Percentiles rank a stretch among this genome's conserved stretches.
Conservation (phyloP, 2,113 vertebrate species). For the Ictalurus furcatus region DNA sequence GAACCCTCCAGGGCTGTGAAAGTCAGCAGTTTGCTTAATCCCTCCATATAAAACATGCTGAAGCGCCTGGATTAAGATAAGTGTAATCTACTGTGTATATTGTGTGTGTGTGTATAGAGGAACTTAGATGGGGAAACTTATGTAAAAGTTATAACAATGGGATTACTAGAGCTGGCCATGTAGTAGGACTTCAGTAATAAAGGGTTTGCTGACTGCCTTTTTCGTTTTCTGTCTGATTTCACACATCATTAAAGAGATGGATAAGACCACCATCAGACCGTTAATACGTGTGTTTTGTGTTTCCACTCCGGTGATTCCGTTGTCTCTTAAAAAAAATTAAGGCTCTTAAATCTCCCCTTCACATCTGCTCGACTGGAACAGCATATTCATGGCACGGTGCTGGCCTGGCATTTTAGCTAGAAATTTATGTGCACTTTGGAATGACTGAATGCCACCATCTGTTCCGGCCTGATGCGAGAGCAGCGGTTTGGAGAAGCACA, state of each 20-base stretch:
- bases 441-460: constrained; percentile 47
- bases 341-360: constrained; percentile 13
- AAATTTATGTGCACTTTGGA: constrained; percentile 30
- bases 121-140: constrained; percentile 23
- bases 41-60: constrained; percentile 28
- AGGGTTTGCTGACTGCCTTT: constrained; percentile 17
- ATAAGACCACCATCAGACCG: constrained; percentile 4
- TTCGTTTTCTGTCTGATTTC: constrained; percentile 40
- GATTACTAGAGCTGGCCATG: constrained; percentile 43
- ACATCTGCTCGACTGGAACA: constrained; percentile 15
- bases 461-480: constrained; percentile 22
- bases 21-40: constrained; percentile 54
- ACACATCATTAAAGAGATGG: constrained; percentile 10
- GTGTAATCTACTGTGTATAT: constrained; percentile 33
- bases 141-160: constrained; percentile 35
- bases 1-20: constrained; percentile 20
- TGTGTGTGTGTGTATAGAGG: neutral
- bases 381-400: neutral
- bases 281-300: constrained; percentile 10
- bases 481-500: neutral
- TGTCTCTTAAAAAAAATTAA: constrained; percentile 28
- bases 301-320: neutral
- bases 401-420: constrained; percentile 24
- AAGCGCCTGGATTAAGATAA: constrained; percentile 52
- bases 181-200: constrained; percentile 3